Base-by-base conservation (phyloP, 1,140 invertebrate genomes). In the Dinoponera quadriceps region DNA sequence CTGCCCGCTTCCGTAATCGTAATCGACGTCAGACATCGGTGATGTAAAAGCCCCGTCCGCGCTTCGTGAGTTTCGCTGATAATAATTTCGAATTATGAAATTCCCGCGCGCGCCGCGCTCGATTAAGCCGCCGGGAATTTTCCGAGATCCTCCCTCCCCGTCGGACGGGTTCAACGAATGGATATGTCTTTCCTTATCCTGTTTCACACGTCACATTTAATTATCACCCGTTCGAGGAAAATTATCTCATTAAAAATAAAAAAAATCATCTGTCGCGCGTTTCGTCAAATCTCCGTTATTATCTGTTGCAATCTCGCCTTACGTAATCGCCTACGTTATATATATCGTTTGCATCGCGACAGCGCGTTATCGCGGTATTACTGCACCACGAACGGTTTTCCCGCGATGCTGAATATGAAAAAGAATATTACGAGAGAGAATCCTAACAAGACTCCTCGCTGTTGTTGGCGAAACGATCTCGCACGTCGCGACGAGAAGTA, bases 1-100 rank as follows among this genome's bases (percentile, higher is more conserved):
- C 20, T 75, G 65, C 60, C 29, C 57, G 38, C 71, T 87, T 87
- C 86, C 85, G 82, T n/a, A 57, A 87, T 75, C 54, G 5, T 57
- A 16, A 29, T 69, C 49, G 62, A 59, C 27, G 27, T 78, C 49
- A 78, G 49, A 57, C n/a, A n/a, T 57, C 18, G 51, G 33, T 18
- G 51, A 69, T 71, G 33, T 14, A 44, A 69, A 69, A 59, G 16
- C 20, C 13, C n/a, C 27, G n/a, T 20, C 14, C 18, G 18, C 38
- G 33, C 22, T 54, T 68, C 2, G 2, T 0, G 18, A 3, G 11
- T 66, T 20, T n/a, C 48, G 5, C 18, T 20, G 4, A 48, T 57
- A 44, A 27, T 69, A 44, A 27, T 69, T 44, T 44, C n/a, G 13
- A 80, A 16, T 80, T 80, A 59, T 80, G 16, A 48, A 57, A 48